Base-by-base conservation (phyloP, 2,888 invertebrate species). In the Perizoma flavofasciatum region DNA sequence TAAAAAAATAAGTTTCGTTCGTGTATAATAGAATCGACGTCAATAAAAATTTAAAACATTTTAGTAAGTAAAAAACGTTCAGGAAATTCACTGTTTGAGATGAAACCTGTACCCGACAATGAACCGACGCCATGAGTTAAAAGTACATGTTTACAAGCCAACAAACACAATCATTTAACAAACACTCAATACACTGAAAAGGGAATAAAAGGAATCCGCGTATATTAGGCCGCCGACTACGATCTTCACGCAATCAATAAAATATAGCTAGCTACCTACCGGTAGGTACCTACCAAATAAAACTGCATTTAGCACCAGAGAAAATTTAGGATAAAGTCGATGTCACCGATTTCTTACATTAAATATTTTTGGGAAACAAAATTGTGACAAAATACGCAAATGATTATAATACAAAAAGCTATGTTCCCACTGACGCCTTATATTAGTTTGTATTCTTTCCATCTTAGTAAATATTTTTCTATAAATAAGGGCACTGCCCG, bases 251-350 rank as follows among this genome's bases (percentile, higher is more conserved):
- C 45, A 34, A 7, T 35, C 49, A 48, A 52, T 45, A 53, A 34
- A 47, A 48, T 50, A 51, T 22, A 22, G 43, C 56, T 59, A 55
- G 62, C 67, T 55, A 59, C 60, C 66, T 70, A 66, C 61, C 55
- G 71, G 0, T 37, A 37, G 37, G 37, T 37, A 37, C 37, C 7
- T 68, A 22, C 22, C 44, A 72, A 77, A 72, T 73, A 75, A 47
- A 71, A 75, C 74, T 73, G 77, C 78, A 76, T 78, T 81, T 85
- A 88, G 89, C 88, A 88, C 89, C 88, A 85, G 83, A 83, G 66
- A 85, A 22, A 81, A 84, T 79, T 73, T 77, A 82, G 78, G 77
- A 81, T 78, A 75, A 72, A 70, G 63, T 81, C 81, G 83, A 82
- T 83, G 83, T 83, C 73, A 71, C 68, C 79, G 82, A 81, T 77